phyloP scores from a whole-genome alignment of 2,888 invertebrate genomes.

The Drosophila flavopinicola region DNA sequence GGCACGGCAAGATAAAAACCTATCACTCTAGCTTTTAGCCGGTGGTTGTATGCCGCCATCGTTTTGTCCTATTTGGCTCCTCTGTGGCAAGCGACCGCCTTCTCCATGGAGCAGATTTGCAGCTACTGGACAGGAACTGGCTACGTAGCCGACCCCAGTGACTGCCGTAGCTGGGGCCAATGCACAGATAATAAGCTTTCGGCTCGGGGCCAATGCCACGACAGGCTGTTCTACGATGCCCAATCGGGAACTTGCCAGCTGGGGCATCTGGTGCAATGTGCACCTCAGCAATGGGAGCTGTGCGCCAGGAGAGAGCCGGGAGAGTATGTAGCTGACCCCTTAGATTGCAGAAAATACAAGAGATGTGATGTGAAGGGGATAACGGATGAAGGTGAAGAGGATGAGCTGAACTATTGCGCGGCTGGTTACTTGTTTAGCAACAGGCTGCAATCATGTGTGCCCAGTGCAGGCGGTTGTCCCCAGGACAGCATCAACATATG shows the following conservation, averaged over 20 bases:
- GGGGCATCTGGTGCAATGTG: conserved; percentile 16
- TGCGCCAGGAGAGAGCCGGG: conserved; percentile 14
- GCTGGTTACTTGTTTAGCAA: conserved; percentile 34
- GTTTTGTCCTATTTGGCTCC: conserved; percentile 4
- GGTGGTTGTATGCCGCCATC: neutral
- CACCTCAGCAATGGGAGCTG: conserved; percentile 30
- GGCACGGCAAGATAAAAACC: conserved; percentile 19
- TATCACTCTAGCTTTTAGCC: conserved; percentile 33
- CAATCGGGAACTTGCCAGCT: conserved; percentile 33
- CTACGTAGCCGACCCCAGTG: conserved; percentile 40
- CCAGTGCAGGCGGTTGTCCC: conserved; percentile 38
- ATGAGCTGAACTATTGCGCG: conserved; percentile 20
- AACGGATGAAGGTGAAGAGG: neutral
- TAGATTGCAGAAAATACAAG: conserved; percentile 35
- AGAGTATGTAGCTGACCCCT: conserved; percentile 38
- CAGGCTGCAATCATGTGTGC: conserved; percentile 36
- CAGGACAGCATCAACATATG: conserved; percentile 38
- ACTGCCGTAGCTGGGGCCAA: conserved; percentile 50
- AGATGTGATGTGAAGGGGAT: conserved; percentile 22
- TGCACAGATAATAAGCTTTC: conserved; percentile 41
- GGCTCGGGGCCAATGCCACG: conserved; percentile 16
- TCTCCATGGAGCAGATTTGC: conserved; percentile 45
- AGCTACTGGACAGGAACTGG: conserved; percentile 37
- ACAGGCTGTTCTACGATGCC: conserved; percentile 29
- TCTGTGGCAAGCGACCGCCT: neutral